Conservation (phyloP, 2,113 vertebrate genomes). For the Oryzias woworae region DNA sequence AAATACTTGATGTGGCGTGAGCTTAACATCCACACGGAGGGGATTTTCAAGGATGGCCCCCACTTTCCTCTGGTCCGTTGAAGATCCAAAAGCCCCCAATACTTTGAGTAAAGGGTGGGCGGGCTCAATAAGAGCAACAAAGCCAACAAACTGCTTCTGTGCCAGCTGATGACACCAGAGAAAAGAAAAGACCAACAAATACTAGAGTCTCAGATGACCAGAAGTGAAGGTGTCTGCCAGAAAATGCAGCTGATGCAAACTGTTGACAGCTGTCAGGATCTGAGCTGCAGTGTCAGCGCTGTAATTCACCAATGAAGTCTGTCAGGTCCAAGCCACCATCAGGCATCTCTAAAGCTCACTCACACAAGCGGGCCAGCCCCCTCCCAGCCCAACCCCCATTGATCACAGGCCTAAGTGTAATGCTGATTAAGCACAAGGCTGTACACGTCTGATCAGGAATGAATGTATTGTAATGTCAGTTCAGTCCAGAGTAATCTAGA, state of each 20-base stretch:
- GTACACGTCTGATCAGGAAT: conserved; percentile 41
- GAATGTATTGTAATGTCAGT: conserved; percentile 21
- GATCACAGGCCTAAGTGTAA: conserved; percentile 36
- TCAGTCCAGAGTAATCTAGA: conserved; percentile 20
- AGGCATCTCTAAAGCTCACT: conserved; percentile 27
- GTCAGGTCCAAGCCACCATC: conserved; percentile 26
- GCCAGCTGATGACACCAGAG: conserved; percentile 29
- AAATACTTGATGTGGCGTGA: conserved; percentile 57
- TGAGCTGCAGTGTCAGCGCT: conserved; percentile 22
- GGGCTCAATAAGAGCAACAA: background rate
- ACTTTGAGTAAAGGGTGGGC: background rate
- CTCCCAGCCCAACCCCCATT: conserved; percentile 40
- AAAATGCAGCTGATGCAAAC: conserved; percentile 58
- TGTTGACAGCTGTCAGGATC: conserved; percentile 42
- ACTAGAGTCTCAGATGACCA: conserved; percentile 9
- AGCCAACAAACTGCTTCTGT: background rate
- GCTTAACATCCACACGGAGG: conserved; percentile 26
- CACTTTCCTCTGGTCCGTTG: conserved; percentile 35
- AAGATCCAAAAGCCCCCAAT: background rate
- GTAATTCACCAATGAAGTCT: conserved; percentile 53
- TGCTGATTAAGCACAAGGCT: conserved; percentile 61
- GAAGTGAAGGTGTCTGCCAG: conserved; percentile 22
- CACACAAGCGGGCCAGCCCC: conserved; percentile 8
- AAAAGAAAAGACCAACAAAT: background rate
- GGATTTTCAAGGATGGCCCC: conserved; percentile 29